Percentiles rank a stretch among this genome's conserved stretches.
Evolutionary conservation across 1,140 invertebrate genomes (phyloP).

Genomic region (Hyposmocoma kahamanoa): DNA sequence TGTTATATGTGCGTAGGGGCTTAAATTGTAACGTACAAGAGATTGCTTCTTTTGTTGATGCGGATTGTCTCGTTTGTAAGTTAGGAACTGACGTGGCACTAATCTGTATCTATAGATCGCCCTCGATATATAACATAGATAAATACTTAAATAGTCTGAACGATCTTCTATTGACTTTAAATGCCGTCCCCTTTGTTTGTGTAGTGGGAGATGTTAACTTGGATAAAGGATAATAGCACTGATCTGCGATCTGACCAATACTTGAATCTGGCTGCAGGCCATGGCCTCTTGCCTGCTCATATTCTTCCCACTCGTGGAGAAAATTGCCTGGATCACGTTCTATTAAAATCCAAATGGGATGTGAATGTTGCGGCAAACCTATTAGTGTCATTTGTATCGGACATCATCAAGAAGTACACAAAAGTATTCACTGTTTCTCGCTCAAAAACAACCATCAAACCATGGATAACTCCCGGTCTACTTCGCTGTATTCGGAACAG

Average conservation of each 20-base stretch:
- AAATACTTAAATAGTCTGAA: conserved; percentile 12
- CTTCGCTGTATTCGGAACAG: neutral
- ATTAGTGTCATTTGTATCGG: neutral
- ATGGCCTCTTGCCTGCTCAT: conserved; percentile 11
- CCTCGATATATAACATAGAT: conserved; percentile 1
- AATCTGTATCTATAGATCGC: conserved; percentile 14
- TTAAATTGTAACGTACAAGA: neutral
- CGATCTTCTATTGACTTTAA: neutral
- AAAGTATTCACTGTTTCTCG: neutral
- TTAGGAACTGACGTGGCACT: neutral
- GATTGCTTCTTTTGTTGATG: neutral
- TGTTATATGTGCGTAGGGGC: conserved; percentile 8
- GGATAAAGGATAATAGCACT: neutral
- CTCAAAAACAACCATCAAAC: neutral
- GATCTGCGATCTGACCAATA: conserved; percentile 6
- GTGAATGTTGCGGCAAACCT: neutral
- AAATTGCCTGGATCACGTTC: conserved; percentile 15
- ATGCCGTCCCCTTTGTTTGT: conserved; percentile 3
- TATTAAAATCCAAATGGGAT: conserved; percentile 9
- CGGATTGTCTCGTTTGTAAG: neutral
- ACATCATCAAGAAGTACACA: neutral
- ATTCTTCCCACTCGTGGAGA: conserved; percentile 5
- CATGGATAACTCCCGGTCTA: neutral
- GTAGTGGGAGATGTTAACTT: conserved; percentile 19
- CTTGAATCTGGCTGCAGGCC: conserved; percentile 7